Percentiles rank a stretch among this genome's conserved stretches.
These are phyloP conservation scores for Sinocyclocheilus maitianheensis DNA, from an alignment of 2,113 vertebrate genomes.

Conservation along the genomic window DNA sequence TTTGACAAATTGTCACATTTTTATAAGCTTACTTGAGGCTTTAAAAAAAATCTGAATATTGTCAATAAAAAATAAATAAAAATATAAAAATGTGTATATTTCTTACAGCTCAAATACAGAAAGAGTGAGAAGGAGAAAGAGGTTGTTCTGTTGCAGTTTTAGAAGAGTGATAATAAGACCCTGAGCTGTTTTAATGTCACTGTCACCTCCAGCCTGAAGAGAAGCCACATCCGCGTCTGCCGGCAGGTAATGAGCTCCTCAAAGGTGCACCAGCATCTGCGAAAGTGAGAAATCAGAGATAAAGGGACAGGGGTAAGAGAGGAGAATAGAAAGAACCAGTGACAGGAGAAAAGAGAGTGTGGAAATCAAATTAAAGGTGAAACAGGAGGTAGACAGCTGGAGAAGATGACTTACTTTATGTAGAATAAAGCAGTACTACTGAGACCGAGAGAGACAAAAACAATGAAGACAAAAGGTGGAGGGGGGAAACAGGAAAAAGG, in stretches of 20 bases:
- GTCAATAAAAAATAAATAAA: neutral
- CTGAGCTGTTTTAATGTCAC: constrained; percentile 43
- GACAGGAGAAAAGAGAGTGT: constrained; percentile 59
- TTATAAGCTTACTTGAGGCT: neutral
- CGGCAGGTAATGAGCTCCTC: constrained; percentile 62
- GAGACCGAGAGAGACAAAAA: constrained; percentile 22
- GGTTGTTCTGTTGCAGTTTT: constrained; percentile 37
- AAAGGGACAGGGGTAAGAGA: constrained; percentile 21
- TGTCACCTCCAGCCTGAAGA: constrained; percentile 45
- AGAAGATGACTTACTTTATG: constrained; percentile 30
- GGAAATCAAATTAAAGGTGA: constrained; percentile 47
- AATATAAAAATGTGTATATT: neutral
- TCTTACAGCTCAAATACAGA: neutral
- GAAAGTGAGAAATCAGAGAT: constrained; percentile 33
- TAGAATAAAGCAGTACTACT: constrained; percentile 13
- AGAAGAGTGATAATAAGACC: constrained; percentile 38
- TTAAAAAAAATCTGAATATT: neutral
- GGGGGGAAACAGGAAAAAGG: constrained; percentile 33
- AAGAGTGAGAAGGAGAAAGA: neutral
- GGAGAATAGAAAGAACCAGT: constrained; percentile 54
- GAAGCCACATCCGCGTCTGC: constrained; percentile 45
- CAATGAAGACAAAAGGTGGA: constrained; percentile 5
- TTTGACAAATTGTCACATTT: neutral
- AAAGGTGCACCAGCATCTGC: constrained; percentile 57
- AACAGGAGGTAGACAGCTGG: constrained; percentile 33